Base-by-base conservation (phyloP, 2,888 invertebrate species). In the Cosmopolites sordidus region DNA sequence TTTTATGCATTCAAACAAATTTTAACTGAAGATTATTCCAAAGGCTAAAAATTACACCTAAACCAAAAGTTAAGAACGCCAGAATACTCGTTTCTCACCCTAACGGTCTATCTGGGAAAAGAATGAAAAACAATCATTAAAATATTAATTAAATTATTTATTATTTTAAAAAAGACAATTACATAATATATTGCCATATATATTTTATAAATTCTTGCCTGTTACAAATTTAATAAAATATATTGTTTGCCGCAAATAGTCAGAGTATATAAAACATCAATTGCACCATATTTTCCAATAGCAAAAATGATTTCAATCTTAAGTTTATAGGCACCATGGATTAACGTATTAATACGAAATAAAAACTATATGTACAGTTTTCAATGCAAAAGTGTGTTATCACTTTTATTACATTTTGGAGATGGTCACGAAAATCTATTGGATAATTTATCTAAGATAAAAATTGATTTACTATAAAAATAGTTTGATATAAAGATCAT, bases 281-380 rank as follows among this genome's bases (percentile, higher is more conserved):
- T 51, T 51, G 51, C 51, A 51, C 51, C 44, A 17, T 43, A 16
- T 16, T 12, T 40, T 40, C 40, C 17, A 15, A 40, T n/a, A 40
- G 40, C 16, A 16, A 16, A 16, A 38, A 5, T 6, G 6, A 16
- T 40, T 40, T 40, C 2, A 38, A 40, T 12, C 16, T 40, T 9
- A 9, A 33, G 12, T 14, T 27, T 5, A 17, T 51, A 54, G 54
- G 54, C 54, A 54, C 54, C 50, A 51, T 54, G 45, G 43, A 47
- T 54, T 50, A 46, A 46, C 50, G 45, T 43, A 46, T 54, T 50
- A 46, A 33, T 33, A 33, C 12, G 11, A 33, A 4, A 33, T 4
- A 33, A 11, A 33, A 33, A 33, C 5, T 12, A 33, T 33, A 33
- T 33, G 12, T 33, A 33, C 33, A 33, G 3, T 33, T 33, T 33